These are phyloP conservation scores for Nilaparvata lugens DNA, from an alignment of 1,140 invertebrate species.

Conservation along the genomic window DNA sequence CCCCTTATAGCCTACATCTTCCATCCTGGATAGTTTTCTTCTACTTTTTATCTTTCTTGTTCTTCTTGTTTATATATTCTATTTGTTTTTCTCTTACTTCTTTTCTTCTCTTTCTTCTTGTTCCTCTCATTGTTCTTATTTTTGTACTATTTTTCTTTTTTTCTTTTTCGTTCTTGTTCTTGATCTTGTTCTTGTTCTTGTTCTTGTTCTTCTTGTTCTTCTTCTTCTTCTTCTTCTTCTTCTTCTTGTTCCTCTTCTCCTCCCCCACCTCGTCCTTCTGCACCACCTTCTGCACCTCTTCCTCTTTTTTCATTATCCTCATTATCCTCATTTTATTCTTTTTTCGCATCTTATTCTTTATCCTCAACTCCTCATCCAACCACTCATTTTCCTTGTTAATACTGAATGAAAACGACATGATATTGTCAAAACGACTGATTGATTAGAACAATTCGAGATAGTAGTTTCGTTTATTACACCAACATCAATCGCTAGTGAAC, in stretches of 20 bases:
- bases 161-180: not conserved
- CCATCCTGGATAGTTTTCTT: too few relatives aligned
- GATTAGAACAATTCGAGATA: too few relatives aligned
- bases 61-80: too few relatives aligned
- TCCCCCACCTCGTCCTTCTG: not conserved
- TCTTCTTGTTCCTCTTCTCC: not conserved
- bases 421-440: too few relatives aligned
- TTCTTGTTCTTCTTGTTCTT: not conserved
- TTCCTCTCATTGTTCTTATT: not conserved
- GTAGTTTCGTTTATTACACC: too few relatives aligned
- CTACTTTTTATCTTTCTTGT: too few relatives aligned
- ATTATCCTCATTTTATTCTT: not conserved
- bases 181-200: not conserved
- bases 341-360: not conserved
- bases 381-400: too few relatives aligned
- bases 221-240: not conserved
- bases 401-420: too few relatives aligned
- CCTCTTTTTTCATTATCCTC: not conserved
- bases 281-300: not conserved
- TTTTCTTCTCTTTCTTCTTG: constrained; percentile 4
- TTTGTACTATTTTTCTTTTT: not conserved
- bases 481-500: too few relatives aligned
- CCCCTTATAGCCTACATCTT: not conserved
- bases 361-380: too few relatives aligned
- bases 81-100: not conserved